Conservation (phyloP, 30 jellyfish, hydroid and myxozoan species). For the Clytia hemisphaerica region DNA sequence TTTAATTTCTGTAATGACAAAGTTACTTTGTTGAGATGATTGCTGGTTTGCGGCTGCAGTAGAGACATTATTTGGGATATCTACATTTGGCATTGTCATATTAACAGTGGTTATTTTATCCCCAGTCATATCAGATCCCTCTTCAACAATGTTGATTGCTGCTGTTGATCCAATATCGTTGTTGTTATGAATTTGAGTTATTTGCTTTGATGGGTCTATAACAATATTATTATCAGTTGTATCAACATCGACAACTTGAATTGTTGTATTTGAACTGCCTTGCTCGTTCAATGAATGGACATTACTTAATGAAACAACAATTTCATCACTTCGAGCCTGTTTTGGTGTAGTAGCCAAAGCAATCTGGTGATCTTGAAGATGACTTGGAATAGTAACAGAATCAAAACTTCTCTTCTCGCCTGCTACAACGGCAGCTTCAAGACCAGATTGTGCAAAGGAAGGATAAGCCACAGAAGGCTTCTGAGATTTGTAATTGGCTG, state of each 20-base stretch:
- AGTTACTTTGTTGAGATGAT: too few relatives aligned
- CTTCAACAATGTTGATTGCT: not conserved
- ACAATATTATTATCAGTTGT: slow-evolving; percentile 3
- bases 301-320: slow-evolving; percentile 4
- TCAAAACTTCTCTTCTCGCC: not conserved
- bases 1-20: slow-evolving; percentile 21
- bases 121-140: not conserved
- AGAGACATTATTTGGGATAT: too few relatives aligned
- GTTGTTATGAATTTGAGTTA: too few relatives aligned
- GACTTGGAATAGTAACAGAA: slow-evolving; percentile 12
- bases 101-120: not conserved
- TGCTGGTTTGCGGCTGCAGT: too few relatives aligned
- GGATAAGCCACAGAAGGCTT: slow-evolving; percentile 1
- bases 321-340: not conserved
- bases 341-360: slow-evolving; percentile 1
- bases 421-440: slow-evolving; percentile 2
- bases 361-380: slow-evolving; percentile 7
- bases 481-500: slow-evolving; percentile 16
- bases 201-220: not conserved
- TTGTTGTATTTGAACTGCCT: too few relatives aligned
- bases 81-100: slow-evolving; percentile 8
- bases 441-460: not conserved
- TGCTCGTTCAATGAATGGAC: not conserved
- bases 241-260: slow-evolving; percentile 12
- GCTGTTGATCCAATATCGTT: too few relatives aligned